Conservation (phyloP, 1,140 invertebrate species). For the Episyrphus balteatus region DNA sequence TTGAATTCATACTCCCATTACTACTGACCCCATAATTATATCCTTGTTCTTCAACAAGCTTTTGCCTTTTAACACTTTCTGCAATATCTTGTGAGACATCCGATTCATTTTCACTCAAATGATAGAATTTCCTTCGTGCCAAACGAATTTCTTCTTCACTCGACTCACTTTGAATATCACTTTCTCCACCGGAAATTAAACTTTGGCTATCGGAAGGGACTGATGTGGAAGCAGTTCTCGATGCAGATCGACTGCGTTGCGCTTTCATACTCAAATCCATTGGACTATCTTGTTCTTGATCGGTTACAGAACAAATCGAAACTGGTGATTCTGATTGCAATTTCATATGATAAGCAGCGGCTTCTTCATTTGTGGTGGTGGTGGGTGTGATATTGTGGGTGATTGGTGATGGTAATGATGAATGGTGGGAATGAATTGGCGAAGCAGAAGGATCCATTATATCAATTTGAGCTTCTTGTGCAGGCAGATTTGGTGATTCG, state of each 20-base stretch:
- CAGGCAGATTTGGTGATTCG: not conserved
- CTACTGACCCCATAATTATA: slow-evolving; percentile 18
- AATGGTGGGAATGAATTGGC: not conserved
- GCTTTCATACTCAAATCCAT: slow-evolving; percentile 68
- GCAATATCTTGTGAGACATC: slow-evolving; percentile 7
- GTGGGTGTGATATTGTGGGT: slow-evolving; percentile 2
- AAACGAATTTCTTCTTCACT: slow-evolving; percentile 17
- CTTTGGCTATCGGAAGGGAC: not conserved
- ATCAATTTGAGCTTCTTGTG: slow-evolving; percentile 1
- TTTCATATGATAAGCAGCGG: slow-evolving; percentile 25
- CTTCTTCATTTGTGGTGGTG: slow-evolving; percentile 13
- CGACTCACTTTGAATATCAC: slow-evolving; percentile 18
- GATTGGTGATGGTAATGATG: not conserved
- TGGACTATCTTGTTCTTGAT: slow-evolving; percentile 51
- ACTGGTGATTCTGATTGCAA: slow-evolving; percentile 34
- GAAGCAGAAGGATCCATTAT: not conserved
- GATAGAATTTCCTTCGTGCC: slow-evolving; percentile 24
- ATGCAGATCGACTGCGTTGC: slow-evolving; percentile 17
- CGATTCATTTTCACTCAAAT: slow-evolving; percentile 21
- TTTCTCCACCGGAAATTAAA: not conserved
- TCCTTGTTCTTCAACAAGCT: slow-evolving; percentile 13
- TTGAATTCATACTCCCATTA: slow-evolving; percentile 11
- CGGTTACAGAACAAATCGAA: slow-evolving; percentile 21
- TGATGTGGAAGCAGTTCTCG: not conserved
- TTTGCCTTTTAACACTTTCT: slow-evolving; percentile 23